phyloP scores from a whole-genome alignment of 1,140 invertebrate species.

The Halotydeus destructor region DNA sequence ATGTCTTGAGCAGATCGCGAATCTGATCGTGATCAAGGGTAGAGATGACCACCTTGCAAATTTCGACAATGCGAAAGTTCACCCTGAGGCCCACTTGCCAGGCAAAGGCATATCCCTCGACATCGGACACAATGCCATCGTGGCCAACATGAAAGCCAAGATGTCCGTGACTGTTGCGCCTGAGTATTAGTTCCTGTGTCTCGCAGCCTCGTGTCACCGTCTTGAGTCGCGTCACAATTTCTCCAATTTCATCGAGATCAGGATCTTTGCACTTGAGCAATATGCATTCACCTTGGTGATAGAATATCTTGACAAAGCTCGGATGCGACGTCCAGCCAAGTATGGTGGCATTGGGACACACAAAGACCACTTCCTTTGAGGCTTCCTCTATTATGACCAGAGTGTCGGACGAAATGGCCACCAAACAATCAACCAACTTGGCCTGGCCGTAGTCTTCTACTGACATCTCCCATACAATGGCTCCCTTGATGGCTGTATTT shows the following conservation, averaged over 20 bases:
- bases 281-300: slow-evolving; percentile 14
- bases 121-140: slow-evolving; percentile 82
- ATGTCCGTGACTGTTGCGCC: slow-evolving; percentile 57
- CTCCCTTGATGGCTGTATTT: slow-evolving; percentile 39
- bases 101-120: slow-evolving; percentile 65
- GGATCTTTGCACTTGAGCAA: slow-evolving; percentile 15
- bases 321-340: slow-evolving; percentile 14
- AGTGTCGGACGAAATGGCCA: slow-evolving; percentile 51
- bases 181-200: slow-evolving; percentile 44
- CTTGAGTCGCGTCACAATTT: slow-evolving; percentile 46
- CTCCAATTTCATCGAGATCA: slow-evolving; percentile 43
- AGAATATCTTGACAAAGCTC: slow-evolving; percentile 10
- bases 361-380: slow-evolving; percentile 9
- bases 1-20: slow-evolving; percentile 77
- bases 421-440: slow-evolving; percentile 48
- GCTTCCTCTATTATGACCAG: slow-evolving; percentile 11
- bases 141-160: slow-evolving; percentile 88
- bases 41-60: slow-evolving; percentile 68
- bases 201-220: slow-evolving; percentile 49
- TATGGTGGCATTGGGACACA: slow-evolving; percentile 11
- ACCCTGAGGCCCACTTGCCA: slow-evolving; percentile 70
- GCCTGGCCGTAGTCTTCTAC: slow-evolving; percentile 35
- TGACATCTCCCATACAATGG: slow-evolving; percentile 40
- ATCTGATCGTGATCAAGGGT: slow-evolving; percentile 80
- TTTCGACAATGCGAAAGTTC: slow-evolving; percentile 73